Percentiles rank a stretch among this genome's conserved stretches.
phyloP scores from a whole-genome alignment of 2,797 vertebrate species.

The Peromyscus eremicus region DNA sequence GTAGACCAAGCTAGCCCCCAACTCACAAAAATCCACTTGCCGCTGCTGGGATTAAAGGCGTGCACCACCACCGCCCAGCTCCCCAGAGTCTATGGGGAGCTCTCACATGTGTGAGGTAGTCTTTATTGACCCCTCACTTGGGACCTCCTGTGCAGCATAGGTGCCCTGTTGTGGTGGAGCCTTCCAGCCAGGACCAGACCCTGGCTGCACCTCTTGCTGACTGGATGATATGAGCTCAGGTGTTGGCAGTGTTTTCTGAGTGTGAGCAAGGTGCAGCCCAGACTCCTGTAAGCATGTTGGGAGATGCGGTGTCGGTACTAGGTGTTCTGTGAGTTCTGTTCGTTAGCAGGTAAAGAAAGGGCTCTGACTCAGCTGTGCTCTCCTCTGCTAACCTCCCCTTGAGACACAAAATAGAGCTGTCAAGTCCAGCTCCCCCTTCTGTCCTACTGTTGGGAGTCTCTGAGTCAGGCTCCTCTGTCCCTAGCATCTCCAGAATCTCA shows the following conservation, averaged over 20 bases:
- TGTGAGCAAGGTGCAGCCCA: constrained; percentile 2
- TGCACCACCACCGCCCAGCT: neutral
- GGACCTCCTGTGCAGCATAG: neutral
- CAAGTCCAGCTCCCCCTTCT: neutral
- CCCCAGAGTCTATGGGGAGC: neutral
- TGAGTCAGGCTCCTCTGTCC: neutral
- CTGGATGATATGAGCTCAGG: neutral
- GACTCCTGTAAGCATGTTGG: neutral
- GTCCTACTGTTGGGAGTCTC: neutral
- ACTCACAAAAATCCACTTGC: neutral
- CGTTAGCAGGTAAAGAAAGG: constrained; percentile 5
- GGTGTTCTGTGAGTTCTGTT: neutral
- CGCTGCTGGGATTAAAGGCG: neutral
- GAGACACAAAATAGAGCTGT: neutral
- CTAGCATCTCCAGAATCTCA: neutral
- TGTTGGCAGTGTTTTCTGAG: neutral
- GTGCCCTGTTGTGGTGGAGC: neutral
- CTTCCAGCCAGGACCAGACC: neutral
- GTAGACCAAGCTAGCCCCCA: neutral
- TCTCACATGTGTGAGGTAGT: no score
- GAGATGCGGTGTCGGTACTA: neutral
- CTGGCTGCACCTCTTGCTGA: neutral
- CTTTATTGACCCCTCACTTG: neutral
- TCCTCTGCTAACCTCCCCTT: neutral
- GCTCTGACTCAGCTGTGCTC: neutral